phyloP scores from a whole-genome alignment of 2,888 invertebrate genomes.

The Nomada goodeniana region DNA sequence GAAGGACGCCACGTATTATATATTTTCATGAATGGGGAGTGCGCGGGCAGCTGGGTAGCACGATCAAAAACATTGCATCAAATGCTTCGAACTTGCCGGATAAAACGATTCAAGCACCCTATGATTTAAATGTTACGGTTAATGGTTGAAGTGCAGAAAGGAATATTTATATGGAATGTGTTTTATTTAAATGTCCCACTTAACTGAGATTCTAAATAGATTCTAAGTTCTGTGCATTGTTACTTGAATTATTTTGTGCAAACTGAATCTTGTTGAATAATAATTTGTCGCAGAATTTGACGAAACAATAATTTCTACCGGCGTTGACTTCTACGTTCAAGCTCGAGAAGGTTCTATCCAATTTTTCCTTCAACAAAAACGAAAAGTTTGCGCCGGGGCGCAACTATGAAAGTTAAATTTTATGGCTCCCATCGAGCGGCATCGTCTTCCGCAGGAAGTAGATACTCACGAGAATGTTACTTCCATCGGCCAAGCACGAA shows the following conservation, averaged over 20 bases:
- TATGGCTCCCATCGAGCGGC: conserved; percentile 32
- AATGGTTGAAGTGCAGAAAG: too few relatives aligned
- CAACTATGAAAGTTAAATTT: conserved; percentile 48
- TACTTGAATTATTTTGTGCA: not conserved
- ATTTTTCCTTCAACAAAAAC: conserved; percentile 14
- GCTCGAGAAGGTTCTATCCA: not conserved
- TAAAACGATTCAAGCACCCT: not conserved
- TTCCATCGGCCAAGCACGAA: conserved; percentile 55
- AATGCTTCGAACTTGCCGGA: too few relatives aligned
- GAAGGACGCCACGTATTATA: not conserved
- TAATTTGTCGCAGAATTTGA: not conserved
- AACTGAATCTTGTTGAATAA: too few relatives aligned
- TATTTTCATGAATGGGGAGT: conserved; percentile 4
- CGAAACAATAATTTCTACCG: not conserved
- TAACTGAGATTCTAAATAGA: too few relatives aligned
- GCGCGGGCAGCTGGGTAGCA: not conserved
- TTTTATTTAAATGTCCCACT: too few relatives aligned
- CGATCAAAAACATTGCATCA: too few relatives aligned
- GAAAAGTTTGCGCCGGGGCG: not conserved
- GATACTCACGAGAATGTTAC: conserved; percentile 49
- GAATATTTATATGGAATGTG: too few relatives aligned
- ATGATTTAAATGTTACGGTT: not conserved
- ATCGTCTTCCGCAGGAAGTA: conserved; percentile 36
- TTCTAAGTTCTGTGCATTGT: too few relatives aligned
- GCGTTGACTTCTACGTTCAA: not conserved